Conservation (phyloP, 2,888 invertebrate species). For the Macroteleia sp. region DNA sequence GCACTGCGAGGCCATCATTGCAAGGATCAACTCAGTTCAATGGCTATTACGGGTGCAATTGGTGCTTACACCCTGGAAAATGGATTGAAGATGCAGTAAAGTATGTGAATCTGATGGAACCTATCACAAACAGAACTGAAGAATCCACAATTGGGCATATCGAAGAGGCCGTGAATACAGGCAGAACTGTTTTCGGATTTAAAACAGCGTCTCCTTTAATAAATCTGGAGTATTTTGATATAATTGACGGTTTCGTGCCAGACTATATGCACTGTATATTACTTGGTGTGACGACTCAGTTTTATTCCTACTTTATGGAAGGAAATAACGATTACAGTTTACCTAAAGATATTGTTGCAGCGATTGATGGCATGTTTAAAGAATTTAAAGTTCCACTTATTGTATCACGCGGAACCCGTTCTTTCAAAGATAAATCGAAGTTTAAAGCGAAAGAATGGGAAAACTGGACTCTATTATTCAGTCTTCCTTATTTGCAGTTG, state of each 20-base stretch:
- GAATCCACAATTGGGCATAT: conserved; percentile 9
- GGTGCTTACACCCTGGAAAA: conserved; percentile 1
- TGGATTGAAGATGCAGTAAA: background rate
- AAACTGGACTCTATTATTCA: conserved; percentile 17
- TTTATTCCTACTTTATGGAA: too few relatives aligned
- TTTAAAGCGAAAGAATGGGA: conserved; percentile 17
- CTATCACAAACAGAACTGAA: background rate
- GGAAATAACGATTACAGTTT: too few relatives aligned
- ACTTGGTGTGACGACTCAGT: background rate
- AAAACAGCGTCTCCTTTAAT: too few relatives aligned
- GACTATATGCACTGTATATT: too few relatives aligned
- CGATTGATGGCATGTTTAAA: background rate
- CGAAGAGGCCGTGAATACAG: background rate
- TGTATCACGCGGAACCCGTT: background rate
- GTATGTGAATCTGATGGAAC: background rate
- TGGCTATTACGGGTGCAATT: too few relatives aligned
- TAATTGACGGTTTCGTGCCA: too few relatives aligned
- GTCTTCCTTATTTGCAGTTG: background rate
- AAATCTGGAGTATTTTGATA: too few relatives aligned
- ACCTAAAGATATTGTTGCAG: background rate
- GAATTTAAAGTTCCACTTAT: background rate
- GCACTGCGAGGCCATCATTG: conserved; percentile 7
- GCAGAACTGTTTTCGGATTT: background rate
- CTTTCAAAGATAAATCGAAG: conserved; percentile 6
- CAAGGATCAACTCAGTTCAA: conserved; percentile 12